phyloP scores from a whole-genome alignment of 2,797 vertebrate species.

The Crypturellus tataupa region DNA sequence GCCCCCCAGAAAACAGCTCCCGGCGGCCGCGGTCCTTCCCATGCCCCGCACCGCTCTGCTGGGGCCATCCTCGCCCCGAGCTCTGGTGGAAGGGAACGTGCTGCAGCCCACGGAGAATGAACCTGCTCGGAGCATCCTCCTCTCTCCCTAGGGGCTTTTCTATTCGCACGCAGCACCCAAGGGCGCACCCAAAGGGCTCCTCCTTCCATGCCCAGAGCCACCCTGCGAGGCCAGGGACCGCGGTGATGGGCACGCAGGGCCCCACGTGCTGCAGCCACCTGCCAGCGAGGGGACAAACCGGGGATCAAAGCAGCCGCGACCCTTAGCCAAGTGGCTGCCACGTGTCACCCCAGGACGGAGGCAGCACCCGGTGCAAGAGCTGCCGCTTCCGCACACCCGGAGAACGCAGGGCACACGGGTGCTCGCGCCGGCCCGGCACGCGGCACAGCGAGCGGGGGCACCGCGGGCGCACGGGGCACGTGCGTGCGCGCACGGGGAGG shows the following conservation, averaged over 20 bases:
- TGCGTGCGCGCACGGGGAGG: fast-evolving
- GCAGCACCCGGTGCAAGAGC: background rate
- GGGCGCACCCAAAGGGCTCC: background rate
- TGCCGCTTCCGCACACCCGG: background rate
- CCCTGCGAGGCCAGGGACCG: fast-evolving
- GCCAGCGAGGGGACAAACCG: background rate
- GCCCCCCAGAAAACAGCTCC: background rate
- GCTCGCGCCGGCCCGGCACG: background rate
- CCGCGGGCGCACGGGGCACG: fast-evolving
- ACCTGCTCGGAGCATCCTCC: background rate
- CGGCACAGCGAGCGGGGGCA: fast-evolving
- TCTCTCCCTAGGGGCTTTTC: background rate
- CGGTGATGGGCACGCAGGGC: fast-evolving
- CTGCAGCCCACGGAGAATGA: background rate
- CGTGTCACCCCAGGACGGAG: background rate
- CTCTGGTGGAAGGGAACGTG: background rate
- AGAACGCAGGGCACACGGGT: fast-evolving
- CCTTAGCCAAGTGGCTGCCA: background rate
- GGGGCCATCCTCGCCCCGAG: background rate
- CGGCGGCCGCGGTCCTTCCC: fast-evolving
- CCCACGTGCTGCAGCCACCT: fast-evolving
- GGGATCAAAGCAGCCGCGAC: background rate
- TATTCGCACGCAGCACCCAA: background rate
- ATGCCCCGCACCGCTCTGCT: background rate
- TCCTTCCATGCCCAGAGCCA: background rate